phyloP scores from a whole-genome alignment of 2,888 invertebrate species.

The Malthinus seriepunctatus region DNA sequence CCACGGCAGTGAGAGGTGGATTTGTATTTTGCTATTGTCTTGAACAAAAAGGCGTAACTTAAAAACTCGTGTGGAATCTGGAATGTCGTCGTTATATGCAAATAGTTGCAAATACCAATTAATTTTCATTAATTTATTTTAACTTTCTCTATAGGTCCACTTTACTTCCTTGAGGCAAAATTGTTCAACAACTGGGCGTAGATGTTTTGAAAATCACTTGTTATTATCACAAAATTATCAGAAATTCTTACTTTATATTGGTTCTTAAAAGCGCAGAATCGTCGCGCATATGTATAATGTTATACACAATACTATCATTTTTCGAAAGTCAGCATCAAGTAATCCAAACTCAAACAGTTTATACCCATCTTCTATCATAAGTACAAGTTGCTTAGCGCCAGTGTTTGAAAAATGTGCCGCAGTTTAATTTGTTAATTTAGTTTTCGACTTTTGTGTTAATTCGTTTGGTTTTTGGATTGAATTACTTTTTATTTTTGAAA shows the following conservation, averaged over 20 bases:
- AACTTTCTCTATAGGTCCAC: no score
- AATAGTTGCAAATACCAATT: no score
- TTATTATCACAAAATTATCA: conserved; percentile 22
- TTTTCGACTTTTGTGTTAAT: neutral
- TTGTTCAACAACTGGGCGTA: conserved; percentile 13
- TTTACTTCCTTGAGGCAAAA: no score
- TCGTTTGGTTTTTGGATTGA: neutral
- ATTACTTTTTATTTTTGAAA: no score
- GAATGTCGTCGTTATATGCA: no score
- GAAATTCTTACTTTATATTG: conserved; percentile 19
- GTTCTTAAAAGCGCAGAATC: conserved; percentile 19
- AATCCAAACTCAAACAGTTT: conserved; percentile 8
- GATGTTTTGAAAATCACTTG: conserved; percentile 20
- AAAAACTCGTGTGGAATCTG: no score
- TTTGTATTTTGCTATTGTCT: no score
- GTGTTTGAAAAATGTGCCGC: neutral
- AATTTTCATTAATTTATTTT: no score
- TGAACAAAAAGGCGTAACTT: no score
- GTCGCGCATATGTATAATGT: conserved; percentile 2
- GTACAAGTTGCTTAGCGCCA: conserved; percentile 5
- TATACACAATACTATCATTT: conserved; percentile 7
- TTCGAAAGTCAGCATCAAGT: conserved; percentile 21
- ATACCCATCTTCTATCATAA: conserved; percentile 1
- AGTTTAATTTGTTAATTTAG: neutral
- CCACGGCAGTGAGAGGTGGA: no score